These are phyloP conservation scores for Phoxinus phoxinus DNA, from an alignment of 2,113 vertebrate genomes.

Conservation along the genomic window DNA sequence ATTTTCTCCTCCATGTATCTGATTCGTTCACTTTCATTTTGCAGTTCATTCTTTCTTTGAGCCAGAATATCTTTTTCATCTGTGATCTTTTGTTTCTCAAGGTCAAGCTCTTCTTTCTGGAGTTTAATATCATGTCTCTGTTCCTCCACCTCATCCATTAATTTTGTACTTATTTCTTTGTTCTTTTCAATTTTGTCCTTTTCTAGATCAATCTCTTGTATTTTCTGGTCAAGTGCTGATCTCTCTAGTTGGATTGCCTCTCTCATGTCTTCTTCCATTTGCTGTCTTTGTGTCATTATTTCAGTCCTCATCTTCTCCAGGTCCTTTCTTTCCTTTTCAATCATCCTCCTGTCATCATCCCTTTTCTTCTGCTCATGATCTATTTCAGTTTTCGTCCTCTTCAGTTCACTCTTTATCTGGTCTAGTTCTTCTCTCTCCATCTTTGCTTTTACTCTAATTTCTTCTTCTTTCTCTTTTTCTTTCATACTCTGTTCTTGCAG, in stretches of 20 bases:
- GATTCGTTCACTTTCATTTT: neutral
- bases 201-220: neutral
- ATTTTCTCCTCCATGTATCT: neutral
- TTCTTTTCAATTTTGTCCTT: neutral
- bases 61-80: neutral
- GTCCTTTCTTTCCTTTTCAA: neutral
- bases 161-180: neutral
- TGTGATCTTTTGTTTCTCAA: neutral
- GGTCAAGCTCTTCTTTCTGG: neutral
- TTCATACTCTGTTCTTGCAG: neutral
- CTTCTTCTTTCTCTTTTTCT: neutral
- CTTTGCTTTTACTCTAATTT: constrained; percentile 4
- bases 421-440: constrained; percentile 41
- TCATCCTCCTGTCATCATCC: neutral
- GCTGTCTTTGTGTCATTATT: neutral
- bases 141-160: neutral
- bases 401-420: neutral
- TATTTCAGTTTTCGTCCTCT: neutral
- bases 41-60: neutral
- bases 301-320: neutral
- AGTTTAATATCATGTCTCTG: neutral
- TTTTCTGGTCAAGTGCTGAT: neutral
- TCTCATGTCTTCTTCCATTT: neutral
- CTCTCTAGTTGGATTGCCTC: neutral
- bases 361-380: neutral